phyloP scores from a whole-genome alignment of 2,888 invertebrate species.

The Drosophila macrospina region DNA sequence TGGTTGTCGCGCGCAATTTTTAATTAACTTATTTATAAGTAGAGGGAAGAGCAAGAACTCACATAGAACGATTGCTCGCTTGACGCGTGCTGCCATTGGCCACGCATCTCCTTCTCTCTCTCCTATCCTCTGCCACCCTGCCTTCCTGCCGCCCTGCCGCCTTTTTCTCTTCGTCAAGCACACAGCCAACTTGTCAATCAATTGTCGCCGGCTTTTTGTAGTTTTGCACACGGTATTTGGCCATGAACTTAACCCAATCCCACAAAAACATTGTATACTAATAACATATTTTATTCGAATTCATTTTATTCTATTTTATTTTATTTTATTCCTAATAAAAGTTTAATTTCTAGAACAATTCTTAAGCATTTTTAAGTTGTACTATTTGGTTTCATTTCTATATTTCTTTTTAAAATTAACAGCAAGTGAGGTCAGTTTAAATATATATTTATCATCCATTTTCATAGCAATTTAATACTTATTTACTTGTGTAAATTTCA shows the following conservation, averaged over 20 bases:
- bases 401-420: too few species aligned
- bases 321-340: background rate
- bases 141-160: background rate
- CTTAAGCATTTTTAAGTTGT: background rate
- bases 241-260: conserved; percentile 66
- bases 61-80: conserved; percentile 28
- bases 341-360: background rate
- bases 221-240: conserved; percentile 50
- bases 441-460: too few species aligned
- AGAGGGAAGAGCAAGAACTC: conserved; percentile 43
- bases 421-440: too few species aligned
- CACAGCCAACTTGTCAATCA: conserved; percentile 76
- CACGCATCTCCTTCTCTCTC: conserved; percentile 31
- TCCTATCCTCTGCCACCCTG: background rate
- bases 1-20: conserved; percentile 58
- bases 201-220: conserved; percentile 57
- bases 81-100: conserved; percentile 57
- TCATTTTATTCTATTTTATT: too few species aligned
- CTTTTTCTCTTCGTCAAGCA: conserved; percentile 7
- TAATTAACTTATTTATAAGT: conserved; percentile 76
- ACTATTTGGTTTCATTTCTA: too few species aligned
- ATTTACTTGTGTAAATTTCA: too few species aligned
- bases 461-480: background rate
- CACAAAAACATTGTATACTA: conserved; percentile 10
- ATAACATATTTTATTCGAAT: background rate